A percentile compares a stretch with the other conserved stretches of the same genome.
Conservation (phyloP, 2,797 vertebrate genomes). For the Geotria australis region DNA sequence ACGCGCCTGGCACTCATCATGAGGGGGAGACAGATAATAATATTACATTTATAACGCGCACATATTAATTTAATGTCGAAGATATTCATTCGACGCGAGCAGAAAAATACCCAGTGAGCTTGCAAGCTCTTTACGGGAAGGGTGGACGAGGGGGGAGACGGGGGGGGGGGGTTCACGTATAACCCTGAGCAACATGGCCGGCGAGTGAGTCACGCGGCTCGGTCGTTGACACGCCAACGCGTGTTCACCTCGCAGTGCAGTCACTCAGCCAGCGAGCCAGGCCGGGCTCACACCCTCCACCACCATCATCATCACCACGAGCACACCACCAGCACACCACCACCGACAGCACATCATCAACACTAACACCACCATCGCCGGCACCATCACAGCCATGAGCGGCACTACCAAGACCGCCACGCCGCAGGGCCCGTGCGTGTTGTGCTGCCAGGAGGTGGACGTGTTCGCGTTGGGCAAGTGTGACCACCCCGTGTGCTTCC, state of each 20-base stretch:
- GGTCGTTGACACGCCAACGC: background rate
- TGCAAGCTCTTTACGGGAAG: too few relatives aligned
- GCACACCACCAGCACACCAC: background rate
- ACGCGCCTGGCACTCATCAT: too few relatives aligned
- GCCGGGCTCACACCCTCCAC: background rate
- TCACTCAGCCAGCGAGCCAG: background rate
- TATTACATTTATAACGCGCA: too few relatives aligned
- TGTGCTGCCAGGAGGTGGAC: constrained; percentile 74
- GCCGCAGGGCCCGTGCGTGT: constrained; percentile 30
- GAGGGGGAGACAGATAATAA: too few relatives aligned
- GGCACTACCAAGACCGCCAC: background rate
- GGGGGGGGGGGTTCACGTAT: too few relatives aligned
- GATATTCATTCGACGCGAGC: too few relatives aligned
- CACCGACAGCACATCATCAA: background rate
- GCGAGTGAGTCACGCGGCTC: background rate
- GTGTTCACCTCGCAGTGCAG: background rate
- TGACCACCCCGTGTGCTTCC: constrained; percentile 83
- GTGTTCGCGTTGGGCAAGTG: constrained; percentile 72
- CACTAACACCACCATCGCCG: background rate
- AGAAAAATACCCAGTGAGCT: too few relatives aligned
- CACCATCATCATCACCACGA: background rate
- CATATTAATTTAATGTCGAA: too few relatives aligned
- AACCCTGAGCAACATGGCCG: background rate
- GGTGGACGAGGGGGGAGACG: too few relatives aligned
- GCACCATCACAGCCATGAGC: background rate